A percentile compares a stretch with the other conserved stretches of the same genome.
Evolutionary conservation across 2,888 invertebrate species (phyloP).

Genomic region (Nowickia ferox): DNA sequence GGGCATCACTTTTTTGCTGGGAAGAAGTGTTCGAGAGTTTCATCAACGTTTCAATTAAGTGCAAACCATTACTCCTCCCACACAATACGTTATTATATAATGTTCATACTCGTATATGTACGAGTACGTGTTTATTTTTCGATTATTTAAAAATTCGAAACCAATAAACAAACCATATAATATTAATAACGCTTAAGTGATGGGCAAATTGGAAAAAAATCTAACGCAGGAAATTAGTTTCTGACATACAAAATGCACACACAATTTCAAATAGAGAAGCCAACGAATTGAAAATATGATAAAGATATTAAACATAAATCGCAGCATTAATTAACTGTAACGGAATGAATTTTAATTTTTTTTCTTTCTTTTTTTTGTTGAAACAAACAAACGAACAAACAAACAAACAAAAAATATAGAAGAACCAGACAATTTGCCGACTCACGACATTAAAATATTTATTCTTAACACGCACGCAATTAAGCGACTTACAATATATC

Average conservation of each 20-base stretch:
- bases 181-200: constrained; percentile 64
- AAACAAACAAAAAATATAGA: not conserved
- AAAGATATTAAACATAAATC: constrained; percentile 56
- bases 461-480: constrained; percentile 42
- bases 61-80: not conserved
- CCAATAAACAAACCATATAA: constrained; percentile 28
- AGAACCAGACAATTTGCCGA: not conserved
- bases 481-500: too few species aligned
- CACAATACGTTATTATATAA: not conserved
- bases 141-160: not conserved
- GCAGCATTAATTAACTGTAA: constrained; percentile 55
- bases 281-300: constrained; percentile 2
- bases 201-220: constrained; percentile 4
- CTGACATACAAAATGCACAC: not conserved
- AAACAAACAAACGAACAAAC: constrained; percentile 15
- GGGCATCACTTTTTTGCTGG: too few species aligned
- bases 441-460: constrained; percentile 4
- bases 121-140: not conserved
- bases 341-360: too few species aligned
- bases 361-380: too few species aligned
- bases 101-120: not conserved
- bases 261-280: not conserved
- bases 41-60: too few species aligned
- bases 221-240: constrained; percentile 10
- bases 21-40: too few species aligned